Conservation (phyloP, 2,113 vertebrate genomes). For the Ictalurus furcatus region DNA sequence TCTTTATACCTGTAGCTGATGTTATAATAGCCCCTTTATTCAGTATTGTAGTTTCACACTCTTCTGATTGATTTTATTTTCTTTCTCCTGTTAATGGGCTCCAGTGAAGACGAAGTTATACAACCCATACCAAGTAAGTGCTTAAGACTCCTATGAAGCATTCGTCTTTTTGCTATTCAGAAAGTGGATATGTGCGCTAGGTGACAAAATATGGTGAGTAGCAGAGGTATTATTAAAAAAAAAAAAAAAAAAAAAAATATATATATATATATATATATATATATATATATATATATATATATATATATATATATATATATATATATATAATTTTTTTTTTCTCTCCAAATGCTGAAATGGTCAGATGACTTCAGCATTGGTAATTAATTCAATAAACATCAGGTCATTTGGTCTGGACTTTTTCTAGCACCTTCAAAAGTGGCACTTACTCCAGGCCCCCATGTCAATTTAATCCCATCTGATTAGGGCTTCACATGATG, state of each 20-base stretch:
- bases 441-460: neutral
- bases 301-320: no score
- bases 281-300: no score
- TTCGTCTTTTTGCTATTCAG: neutral
- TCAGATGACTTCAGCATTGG: neutral
- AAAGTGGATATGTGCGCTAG: neutral
- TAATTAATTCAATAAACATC: no score
- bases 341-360: neutral
- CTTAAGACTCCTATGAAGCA: neutral
- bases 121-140: neutral
- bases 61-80: conserved; percentile 3
- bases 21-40: neutral
- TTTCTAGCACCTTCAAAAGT: neutral
- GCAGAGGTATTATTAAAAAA: no score
- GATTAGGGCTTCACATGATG: neutral
- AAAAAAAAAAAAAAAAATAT: no score
- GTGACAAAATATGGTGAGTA: neutral
- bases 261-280: no score
- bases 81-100: neutral
- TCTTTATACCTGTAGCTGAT: neutral
- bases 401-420: neutral
- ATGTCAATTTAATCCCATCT: neutral
- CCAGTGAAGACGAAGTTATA: neutral
- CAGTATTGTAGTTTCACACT: neutral
- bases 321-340: no score